Conservation (phyloP, 2,113 vertebrate genomes). For the Myotis lucifugus region DNA sequence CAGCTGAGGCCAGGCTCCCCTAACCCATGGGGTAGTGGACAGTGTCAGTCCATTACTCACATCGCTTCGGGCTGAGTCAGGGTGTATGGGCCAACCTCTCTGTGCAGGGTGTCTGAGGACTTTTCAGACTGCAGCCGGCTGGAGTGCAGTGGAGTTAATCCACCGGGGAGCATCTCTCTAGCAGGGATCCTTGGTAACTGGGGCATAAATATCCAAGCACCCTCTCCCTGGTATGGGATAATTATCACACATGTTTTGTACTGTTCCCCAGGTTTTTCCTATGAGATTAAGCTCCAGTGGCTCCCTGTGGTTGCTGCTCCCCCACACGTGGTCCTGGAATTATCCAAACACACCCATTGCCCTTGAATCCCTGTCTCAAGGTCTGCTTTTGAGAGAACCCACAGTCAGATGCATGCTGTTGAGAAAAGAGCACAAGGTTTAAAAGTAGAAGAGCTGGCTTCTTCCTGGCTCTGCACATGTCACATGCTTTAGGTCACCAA, state of each 20-base stretch:
- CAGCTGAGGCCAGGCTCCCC: background rate
- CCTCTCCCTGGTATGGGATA: background rate
- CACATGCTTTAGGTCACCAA: background rate
- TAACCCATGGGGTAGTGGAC: background rate
- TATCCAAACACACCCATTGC: background rate
- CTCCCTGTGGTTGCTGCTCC: background rate
- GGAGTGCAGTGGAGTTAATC: background rate
- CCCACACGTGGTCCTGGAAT: background rate
- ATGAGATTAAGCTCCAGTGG: background rate
- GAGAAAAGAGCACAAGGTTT: background rate
- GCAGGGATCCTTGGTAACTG: constrained; percentile 33
- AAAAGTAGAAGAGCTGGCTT: background rate
- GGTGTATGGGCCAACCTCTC: background rate
- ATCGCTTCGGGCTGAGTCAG: background rate
- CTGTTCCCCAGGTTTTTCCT: background rate
- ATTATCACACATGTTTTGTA: background rate
- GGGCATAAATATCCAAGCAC: constrained; percentile 20
- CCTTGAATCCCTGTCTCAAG: background rate
- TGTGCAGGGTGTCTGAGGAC: background rate
- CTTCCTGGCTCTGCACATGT: background rate
- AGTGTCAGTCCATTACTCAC: background rate
- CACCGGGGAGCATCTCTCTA: background rate
- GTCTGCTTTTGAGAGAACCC: background rate
- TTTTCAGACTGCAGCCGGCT: background rate
- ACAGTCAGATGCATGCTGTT: fast-evolving